Base-by-base conservation (phyloP, 2,888 invertebrate species). In the Ctena decussata region DNA sequence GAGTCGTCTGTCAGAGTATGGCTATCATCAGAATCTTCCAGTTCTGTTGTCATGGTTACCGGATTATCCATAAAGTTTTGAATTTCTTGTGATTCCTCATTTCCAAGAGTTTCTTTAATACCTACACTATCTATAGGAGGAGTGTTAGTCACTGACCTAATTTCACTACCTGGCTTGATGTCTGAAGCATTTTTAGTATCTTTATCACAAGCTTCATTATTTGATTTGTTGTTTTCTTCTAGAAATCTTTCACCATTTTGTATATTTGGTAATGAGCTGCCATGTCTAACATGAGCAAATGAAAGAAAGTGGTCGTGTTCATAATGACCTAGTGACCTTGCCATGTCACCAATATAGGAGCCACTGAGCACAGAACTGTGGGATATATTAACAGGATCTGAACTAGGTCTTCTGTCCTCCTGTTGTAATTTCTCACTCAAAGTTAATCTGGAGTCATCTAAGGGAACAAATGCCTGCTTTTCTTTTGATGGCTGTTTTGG, bases 231-330 rank as follows among this genome's bases (percentile, higher is more conserved):
- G 0, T 32, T 49, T 30, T 18, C 12, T 21, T 21, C 46, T n/a
- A 46, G 21, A 46, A 8, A 3, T 27, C 27, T 27, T 57, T 57
- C 8, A 37, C 82, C 81, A 24, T 81, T 78, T 30, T 80, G 76
- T 32, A 89, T 89, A 57, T 90, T 87, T 32, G 92, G 92, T 37
- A 92, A 57, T 12, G 92, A 92, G 44, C 86, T 90, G 75, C 92
- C 90, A 41, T 87, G 91, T 46, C 90, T 70, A 1, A 91, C n/a
- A 71, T 83, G 78, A 71, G 87, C 80, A 81, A 87, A 90, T 8
- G 86, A 82, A 44, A 90, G 46, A 46, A 86, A 70, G 32, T 65
- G 41, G 15, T 84, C 86, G 3, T 88, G 82, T 32, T 88, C 88
- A 85, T 89, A 89, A 73, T 86, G 84, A 78, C 85, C 85, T 37